phyloP scores from a whole-genome alignment of 2,888 invertebrate species.

The Helicoverpa assulta region DNA sequence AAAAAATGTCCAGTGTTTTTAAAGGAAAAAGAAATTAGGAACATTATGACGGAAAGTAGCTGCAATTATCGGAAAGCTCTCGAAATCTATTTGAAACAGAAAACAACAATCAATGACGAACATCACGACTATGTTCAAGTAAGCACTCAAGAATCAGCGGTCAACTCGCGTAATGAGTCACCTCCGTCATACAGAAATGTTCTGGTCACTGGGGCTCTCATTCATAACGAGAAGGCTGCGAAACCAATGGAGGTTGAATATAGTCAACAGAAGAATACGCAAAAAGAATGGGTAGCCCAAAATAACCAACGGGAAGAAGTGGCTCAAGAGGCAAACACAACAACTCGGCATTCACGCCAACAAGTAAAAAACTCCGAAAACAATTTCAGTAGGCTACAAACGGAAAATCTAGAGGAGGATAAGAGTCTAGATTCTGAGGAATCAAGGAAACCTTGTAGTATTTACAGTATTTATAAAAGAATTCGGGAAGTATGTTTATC shows the following conservation, averaged over 20 bases:
- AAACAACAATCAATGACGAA: background rate
- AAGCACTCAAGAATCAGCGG: background rate
- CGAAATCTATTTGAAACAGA: background rate
- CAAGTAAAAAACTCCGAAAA: background rate
- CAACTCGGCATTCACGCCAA: too few relatives aligned
- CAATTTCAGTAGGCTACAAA: background rate
- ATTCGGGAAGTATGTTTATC: slow-evolving; percentile 11
- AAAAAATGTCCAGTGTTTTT: slow-evolving; percentile 25
- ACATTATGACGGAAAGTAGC: slow-evolving; percentile 5
- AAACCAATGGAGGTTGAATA: background rate
- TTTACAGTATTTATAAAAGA: background rate
- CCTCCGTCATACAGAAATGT: background rate
- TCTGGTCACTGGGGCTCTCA: background rate
- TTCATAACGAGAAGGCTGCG: background rate
- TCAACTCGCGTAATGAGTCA: background rate
- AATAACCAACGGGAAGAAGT: background rate
- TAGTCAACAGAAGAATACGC: background rate
- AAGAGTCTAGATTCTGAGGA: background rate
- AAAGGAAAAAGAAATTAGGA: slow-evolving; percentile 26
- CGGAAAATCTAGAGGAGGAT: background rate
- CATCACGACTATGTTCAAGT: background rate
- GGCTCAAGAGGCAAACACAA: background rate
- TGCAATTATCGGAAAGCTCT: slow-evolving; percentile 13
- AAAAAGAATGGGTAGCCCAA: background rate
- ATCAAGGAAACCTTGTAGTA: background rate